Evolutionary conservation across 2,888 invertebrate genomes (phyloP).

Genomic region (Leuctra nigra): DNA sequence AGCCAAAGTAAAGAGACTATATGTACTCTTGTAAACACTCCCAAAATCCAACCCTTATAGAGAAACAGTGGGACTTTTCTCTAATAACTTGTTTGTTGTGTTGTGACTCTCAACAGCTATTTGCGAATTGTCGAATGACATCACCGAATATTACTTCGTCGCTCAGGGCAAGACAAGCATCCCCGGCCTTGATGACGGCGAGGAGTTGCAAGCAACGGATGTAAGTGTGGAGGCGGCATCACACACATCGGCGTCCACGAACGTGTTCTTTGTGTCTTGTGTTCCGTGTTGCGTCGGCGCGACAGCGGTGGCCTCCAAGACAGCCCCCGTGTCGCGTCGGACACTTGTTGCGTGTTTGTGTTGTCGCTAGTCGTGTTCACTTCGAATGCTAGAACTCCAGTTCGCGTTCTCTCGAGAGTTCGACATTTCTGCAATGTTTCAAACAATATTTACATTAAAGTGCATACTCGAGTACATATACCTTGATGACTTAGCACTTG

Average conservation of each 20-base stretch:
- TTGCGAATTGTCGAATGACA: constrained; percentile 69
- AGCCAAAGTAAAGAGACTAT: too few species aligned
- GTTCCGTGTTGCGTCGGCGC: not conserved
- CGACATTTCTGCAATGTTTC: too few species aligned
- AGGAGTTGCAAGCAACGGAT: constrained; percentile 76
- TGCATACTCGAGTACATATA: too few species aligned
- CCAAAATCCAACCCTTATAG: not conserved
- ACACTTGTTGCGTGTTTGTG: not conserved
- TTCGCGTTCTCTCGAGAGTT: too few species aligned
- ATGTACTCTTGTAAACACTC: too few species aligned
- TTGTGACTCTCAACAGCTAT: constrained; percentile 52
- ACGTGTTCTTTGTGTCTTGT: not conserved
- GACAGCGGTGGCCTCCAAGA: not conserved
- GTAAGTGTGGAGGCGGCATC: constrained; percentile 53
- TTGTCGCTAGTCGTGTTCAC: too few species aligned
- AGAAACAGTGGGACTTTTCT: constrained; percentile 6
- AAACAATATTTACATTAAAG: too few species aligned
- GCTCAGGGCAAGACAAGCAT: constrained; percentile 91
- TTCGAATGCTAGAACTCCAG: too few species aligned
- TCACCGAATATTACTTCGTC: constrained; percentile 80
- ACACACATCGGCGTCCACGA: constrained; percentile 2
- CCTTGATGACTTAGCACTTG: too few species aligned
- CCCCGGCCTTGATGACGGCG: constrained; percentile 84
- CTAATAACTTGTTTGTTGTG: constrained; percentile 7
- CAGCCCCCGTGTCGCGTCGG: constrained; percentile 1